Conservation (phyloP, 2,888 invertebrate genomes). For the Spilarctia lutea region DNA sequence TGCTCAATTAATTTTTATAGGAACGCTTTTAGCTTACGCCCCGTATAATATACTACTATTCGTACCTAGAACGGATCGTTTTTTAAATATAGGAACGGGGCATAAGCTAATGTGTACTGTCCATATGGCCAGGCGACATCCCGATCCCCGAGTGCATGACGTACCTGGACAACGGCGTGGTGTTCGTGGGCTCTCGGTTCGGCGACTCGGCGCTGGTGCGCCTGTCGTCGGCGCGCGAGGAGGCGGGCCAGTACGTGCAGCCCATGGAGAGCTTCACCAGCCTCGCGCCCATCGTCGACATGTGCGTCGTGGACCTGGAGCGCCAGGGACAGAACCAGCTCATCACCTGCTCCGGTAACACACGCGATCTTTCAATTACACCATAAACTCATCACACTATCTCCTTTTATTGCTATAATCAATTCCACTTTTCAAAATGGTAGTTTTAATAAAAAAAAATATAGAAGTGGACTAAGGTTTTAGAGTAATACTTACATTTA, state of each 20-base stretch:
- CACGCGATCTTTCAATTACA: fast-evolving
- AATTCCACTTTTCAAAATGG: no score
- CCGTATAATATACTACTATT: no score
- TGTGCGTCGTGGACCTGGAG: constrained; percentile 99
- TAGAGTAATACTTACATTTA: no score
- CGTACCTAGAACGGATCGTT: no score
- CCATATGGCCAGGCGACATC: constrained; percentile 88
- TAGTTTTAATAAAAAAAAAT: no score
- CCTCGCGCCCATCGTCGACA: constrained; percentile 98
- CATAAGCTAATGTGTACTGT: no score
- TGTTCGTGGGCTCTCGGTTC: constrained; percentile 97
- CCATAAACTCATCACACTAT: no score
- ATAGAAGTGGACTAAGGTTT: no score
- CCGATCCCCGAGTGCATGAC: constrained; percentile 99
- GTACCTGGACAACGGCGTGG: constrained; percentile 99
- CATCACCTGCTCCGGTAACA: constrained; percentile 96
- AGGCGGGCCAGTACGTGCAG: constrained; percentile 95
- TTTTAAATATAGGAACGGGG: no score
- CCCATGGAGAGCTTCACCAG: constrained; percentile 99
- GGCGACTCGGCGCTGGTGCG: constrained; percentile 99
- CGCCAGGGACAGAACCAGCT: constrained; percentile 98
- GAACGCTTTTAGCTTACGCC: no score
- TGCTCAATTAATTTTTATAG: no score
- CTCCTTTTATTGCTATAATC: no score
- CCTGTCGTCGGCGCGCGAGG: constrained; percentile 94